Percentiles rank a stretch among this genome's conserved stretches.
phyloP scores from a whole-genome alignment of 2,113 vertebrate species.

The Dasyurus viverrinus region DNA sequence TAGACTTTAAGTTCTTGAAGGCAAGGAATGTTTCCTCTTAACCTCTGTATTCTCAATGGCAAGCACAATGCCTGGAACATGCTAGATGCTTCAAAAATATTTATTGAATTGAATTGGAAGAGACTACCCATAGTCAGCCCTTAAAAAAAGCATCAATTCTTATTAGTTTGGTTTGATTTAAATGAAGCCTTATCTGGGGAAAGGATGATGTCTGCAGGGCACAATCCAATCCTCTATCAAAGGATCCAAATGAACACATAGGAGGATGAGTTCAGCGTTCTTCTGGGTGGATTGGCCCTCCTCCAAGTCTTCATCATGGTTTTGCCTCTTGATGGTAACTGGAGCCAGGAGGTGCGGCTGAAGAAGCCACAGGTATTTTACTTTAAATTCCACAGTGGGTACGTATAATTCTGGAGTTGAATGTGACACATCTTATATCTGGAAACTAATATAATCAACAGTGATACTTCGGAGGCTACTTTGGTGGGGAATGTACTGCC shows the following conservation, averaged over 20 bases:
- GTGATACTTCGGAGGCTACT: neutral
- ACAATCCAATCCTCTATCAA: neutral
- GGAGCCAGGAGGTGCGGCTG: neutral
- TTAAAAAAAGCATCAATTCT: neutral
- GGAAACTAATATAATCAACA: neutral
- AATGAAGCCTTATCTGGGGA: neutral
- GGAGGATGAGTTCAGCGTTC: neutral
- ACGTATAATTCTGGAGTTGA: neutral
- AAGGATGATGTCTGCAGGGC: neutral
- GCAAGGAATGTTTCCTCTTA: neutral
- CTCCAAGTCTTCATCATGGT: neutral
- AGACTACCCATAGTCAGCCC: neutral
- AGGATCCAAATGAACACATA: neutral
- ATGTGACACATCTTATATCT: neutral
- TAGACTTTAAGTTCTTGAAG: neutral
- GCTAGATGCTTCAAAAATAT: neutral
- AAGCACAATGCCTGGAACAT: neutral
- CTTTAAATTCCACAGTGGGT: conserved; percentile 1
- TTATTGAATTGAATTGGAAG: neutral
- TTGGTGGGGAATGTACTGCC: neutral
- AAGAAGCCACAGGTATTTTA: neutral
- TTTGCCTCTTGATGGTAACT: neutral
- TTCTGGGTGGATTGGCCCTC: neutral
- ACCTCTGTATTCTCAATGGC: neutral
- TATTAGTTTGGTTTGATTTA: neutral